These are phyloP conservation scores for Leguminivora glycinivorella DNA, from an alignment of 1,140 invertebrate species.

Conservation along the genomic window DNA sequence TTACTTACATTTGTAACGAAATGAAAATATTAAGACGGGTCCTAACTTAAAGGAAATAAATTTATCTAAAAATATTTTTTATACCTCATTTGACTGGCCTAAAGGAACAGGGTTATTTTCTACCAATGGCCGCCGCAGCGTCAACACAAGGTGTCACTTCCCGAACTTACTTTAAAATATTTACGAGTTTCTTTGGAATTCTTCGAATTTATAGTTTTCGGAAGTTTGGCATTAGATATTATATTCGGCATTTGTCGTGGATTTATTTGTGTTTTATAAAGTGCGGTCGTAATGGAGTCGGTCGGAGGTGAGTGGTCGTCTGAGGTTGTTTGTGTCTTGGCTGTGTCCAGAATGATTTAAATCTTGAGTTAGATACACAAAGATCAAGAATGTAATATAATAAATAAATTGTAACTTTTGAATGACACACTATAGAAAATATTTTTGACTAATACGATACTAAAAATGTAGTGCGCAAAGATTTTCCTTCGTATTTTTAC, in stretches of 20 bases:
- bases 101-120: slow-evolving; percentile 54
- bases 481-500: no score
- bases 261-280: slow-evolving; percentile 28
- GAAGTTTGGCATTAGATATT: slow-evolving; percentile 40
- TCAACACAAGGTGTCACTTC: slow-evolving; percentile 67
- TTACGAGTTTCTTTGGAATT: slow-evolving; percentile 62
- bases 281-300: slow-evolving; percentile 16
- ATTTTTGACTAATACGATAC: no score
- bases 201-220: slow-evolving; percentile 62
- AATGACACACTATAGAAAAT: no score
- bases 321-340: not conserved
- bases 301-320: not conserved
- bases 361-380: not conserved
- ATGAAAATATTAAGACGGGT: no score
- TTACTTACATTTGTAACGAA: no score
- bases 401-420: no score
- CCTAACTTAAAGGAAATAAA: no score
- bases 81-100: no score
- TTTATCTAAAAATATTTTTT: no score
- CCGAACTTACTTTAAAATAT: slow-evolving; percentile 72
- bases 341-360: not conserved
- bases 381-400: no score
- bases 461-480: no score
- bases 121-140: slow-evolving; percentile 58
- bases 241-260: slow-evolving; percentile 18